Percentiles rank a stretch among this genome's conserved stretches.
Evolutionary conservation across 1,140 invertebrate species (phyloP).

Genomic region (Battus philenor): DNA sequence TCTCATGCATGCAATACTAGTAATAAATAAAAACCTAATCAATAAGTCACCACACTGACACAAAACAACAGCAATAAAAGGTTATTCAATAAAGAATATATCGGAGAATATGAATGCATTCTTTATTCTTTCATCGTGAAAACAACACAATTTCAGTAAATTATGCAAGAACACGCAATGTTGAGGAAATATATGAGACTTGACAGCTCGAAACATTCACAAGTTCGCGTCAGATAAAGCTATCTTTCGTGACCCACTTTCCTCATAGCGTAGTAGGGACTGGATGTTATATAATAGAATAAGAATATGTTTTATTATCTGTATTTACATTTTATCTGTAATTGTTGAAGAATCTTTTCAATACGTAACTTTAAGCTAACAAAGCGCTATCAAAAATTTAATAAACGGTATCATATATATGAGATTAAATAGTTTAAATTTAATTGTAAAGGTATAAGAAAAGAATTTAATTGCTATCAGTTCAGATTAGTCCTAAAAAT

Average conservation of each 20-base stretch:
- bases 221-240: constrained; percentile 21
- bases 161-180: constrained; percentile 23
- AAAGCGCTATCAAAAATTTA: too few species aligned
- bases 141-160: constrained; percentile 23
- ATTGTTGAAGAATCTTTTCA: neutral
- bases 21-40: too few species aligned
- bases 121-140: constrained; percentile 15
- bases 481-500: too few species aligned
- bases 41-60: too few species aligned
- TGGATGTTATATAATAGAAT: constrained; percentile 2
- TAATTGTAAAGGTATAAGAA: too few species aligned
- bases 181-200: constrained; percentile 20
- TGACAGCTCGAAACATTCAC: constrained; percentile 23
- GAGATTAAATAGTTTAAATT: too few species aligned
- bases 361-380: neutral
- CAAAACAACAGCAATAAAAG: too few species aligned
- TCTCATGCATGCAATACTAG: too few species aligned
- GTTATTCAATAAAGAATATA: too few species aligned
- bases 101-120: constrained; percentile 19
- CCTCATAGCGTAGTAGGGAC: constrained; percentile 7
- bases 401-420: too few species aligned
- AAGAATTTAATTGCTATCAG: too few species aligned
- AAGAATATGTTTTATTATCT: too few species aligned
- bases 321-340: neutral
- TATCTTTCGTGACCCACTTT: constrained; percentile 15